Evolutionary conservation across 2,888 invertebrate genomes (phyloP), one percentile per base, ranked within the genome.

Genomic region (Eurytoma adleriae): DNA sequence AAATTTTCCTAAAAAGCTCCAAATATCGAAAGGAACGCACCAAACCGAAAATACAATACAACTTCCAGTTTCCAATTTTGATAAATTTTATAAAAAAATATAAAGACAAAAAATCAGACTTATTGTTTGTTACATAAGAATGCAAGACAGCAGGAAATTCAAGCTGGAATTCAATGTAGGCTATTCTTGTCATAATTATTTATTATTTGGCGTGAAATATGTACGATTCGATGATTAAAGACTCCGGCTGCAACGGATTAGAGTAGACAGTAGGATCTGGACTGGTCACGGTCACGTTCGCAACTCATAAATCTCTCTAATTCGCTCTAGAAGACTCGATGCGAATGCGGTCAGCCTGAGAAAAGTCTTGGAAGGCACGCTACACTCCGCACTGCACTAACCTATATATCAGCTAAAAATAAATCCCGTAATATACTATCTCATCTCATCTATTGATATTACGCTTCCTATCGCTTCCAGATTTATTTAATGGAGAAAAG

Each of bases 241-340:
- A 64, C 75, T 81, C 71, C 27, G 73, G 30, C 71, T 68, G 78
- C 75, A 79, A 74, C 71, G 79, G 70, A 76, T 74, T 78, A 56
- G 54, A 82, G 79, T 83, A 61, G 70, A 82, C 81, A 75, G 74
- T 71, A 79, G 85, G 86, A 86, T 78, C 76, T 52, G 57, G 69
- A 80, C 78, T 80, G 61, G 82, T 67, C 84, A 83, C 84, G 86
- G 87, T 86, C 88, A 88, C 88, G 88, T 87, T 79, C 84, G 81
- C 71, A 70, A 79, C 82, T 82, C 86, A 85, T 88, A 88, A 88
- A 88, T 88, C 88, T 87, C 84, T 84, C 85, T 86, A 87, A 88
- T 87, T 87, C 87, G 84, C 84, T 86, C 85, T 83, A 84, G 83
- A 85, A 83, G 84, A 84, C 84, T 86, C 84, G 79, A 69, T 73